Base-by-base conservation (phyloP, 2,797 vertebrate genomes). In the Capromys pilorides region DNA sequence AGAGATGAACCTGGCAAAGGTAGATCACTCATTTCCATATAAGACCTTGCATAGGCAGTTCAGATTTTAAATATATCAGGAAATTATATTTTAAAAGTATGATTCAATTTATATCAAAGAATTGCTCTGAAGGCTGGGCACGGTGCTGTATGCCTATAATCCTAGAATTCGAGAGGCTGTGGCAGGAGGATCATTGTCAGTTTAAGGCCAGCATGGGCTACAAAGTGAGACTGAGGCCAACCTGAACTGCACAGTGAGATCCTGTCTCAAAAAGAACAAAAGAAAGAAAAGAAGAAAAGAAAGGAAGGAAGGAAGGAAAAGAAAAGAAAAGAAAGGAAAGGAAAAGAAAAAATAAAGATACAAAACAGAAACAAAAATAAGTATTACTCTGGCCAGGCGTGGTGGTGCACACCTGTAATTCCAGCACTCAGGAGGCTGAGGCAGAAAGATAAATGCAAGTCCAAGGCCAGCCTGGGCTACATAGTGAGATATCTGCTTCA, bases 41-140 rank as follows among this genome's bases (percentile, higher is more conserved):
- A 80, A n/a, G n/a, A 79, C n/a, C 59, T 36, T 82, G n/a, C 91
- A 89, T 1, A 85, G 41, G 39, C 54, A 86, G 41, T 82, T 24
- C 86, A 61, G 78, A 73, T 93, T 90, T 77, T 91, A 88, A 86
- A 59, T 88, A 49, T 36, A 88, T 45, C 49, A 92, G 41, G 26
- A 94, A 96, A 93, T 31, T 75, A 86, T 31, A 39, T 88, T 93
- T 90, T 90, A 39, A 79, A 94, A 89, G 45, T 91, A 80, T 39
- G 51, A 92, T 81, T 33, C 73, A 85, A 59, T 89, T 66, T 88
- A 77, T n/a, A 84, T 21, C 22, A 71, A 79, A 33, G 41, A 77
- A 86, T 86, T 36, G 61, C 57, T 92, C 36, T 73, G 39, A 66
- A 66, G 64, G 36, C 71, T 22, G 24, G 11, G 39, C 22, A 16